Conservation (phyloP, 2,797 vertebrate species). For the Urocyon cinereoargenteus region DNA sequence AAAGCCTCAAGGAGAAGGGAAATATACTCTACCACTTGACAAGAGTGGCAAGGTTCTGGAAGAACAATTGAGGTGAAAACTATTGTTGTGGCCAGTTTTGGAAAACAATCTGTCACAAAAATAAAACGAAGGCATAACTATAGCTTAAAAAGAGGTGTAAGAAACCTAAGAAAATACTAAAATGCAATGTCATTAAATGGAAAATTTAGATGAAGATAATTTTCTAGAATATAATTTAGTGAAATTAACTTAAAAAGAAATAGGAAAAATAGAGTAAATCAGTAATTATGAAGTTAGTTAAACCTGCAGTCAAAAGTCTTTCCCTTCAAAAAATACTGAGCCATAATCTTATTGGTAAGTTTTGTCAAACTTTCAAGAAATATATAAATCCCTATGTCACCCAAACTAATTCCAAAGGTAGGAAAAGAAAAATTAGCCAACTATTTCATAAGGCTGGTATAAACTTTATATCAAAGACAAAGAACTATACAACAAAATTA, state of each 20-base stretch:
- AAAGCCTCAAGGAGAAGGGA: background rate
- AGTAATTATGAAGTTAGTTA: background rate
- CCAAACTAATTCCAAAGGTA: background rate
- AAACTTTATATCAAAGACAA: background rate
- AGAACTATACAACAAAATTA: background rate
- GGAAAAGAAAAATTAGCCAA: background rate
- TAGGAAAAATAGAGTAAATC: background rate
- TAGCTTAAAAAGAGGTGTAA: background rate
- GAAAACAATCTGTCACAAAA: background rate
- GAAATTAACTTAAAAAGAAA: background rate
- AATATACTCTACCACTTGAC: background rate
- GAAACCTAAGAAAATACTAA: background rate
- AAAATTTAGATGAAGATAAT: background rate
- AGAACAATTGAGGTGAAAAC: background rate
- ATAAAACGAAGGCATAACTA: background rate
- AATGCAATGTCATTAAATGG: background rate
- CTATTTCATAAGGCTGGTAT: background rate
- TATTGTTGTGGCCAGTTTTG: background rate
- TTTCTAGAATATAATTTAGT: background rate
- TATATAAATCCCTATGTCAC: background rate
- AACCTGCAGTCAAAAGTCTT: background rate
- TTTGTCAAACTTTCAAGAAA: background rate
- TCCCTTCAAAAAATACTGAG: background rate
- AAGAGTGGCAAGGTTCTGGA: background rate
- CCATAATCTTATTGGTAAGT: background rate